Evolutionary conservation across 2,113 vertebrate genomes (phyloP).

Genomic region (Sebastes schlegelii): DNA sequence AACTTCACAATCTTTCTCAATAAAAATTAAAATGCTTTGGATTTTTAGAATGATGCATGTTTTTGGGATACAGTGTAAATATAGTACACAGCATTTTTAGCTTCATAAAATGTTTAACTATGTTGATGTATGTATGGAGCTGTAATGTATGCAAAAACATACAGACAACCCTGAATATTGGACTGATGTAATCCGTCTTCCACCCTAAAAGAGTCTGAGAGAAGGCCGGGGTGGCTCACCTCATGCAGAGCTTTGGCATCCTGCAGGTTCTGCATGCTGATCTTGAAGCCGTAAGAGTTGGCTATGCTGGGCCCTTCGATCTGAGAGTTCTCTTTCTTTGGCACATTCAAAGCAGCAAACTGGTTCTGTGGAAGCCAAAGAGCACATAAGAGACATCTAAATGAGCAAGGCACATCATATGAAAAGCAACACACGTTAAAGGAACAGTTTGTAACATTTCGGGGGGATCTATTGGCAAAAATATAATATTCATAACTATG

Average conservation of each 20-base stretch:
- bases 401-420: neutral
- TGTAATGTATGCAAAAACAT: too few species aligned
- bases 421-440: neutral
- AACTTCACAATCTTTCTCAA: neutral
- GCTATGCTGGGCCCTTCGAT: conserved; percentile 96
- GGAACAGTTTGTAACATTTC: too few species aligned
- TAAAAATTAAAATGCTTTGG: neutral
- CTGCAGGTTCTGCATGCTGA: conserved; percentile 96
- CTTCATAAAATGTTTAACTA: too few species aligned
- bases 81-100: too few species aligned
- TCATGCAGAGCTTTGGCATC: conserved; percentile 98
- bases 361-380: conserved; percentile 87
- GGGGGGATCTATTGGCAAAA: too few species aligned
- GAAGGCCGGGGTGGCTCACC: conserved; percentile 80
- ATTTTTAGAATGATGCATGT: neutral
- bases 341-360: conserved; percentile 87
- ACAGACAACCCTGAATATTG: neutral
- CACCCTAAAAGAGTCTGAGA: neutral
- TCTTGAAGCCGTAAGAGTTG: conserved; percentile 97
- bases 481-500: too few species aligned
- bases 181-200: neutral
- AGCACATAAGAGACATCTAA: neutral
- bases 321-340: conserved; percentile 92
- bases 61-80: too few species aligned
- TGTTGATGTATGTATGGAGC: too few species aligned